Evolutionary conservation across 2,888 invertebrate species (phyloP).

Genomic region (Beris morrisii): DNA sequence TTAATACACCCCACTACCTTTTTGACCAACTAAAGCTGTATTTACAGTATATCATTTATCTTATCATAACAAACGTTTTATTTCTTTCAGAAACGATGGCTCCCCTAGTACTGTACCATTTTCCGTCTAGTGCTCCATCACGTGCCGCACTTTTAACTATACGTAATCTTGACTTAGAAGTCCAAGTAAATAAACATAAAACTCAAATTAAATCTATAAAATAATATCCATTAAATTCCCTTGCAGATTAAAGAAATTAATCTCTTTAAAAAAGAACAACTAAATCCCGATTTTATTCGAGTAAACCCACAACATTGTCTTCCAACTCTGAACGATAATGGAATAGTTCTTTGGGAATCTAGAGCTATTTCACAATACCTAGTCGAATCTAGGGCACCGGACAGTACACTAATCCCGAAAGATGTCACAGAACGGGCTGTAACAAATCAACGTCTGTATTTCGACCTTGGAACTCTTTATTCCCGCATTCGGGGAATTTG

Average conservation of each 20-base stretch:
- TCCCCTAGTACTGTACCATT: slow-evolving; percentile 63
- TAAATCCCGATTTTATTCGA: slow-evolving; percentile 61
- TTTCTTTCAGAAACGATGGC: slow-evolving; percentile 26
- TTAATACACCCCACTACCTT: no score
- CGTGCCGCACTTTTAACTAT: slow-evolving; percentile 64
- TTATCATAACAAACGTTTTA: no score
- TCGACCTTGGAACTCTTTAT: slow-evolving; percentile 65
- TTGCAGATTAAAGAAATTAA: slow-evolving; percentile 57
- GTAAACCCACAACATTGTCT: slow-evolving; percentile 69
- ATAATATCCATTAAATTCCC: background rate
- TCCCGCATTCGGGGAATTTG: slow-evolving; percentile 65
- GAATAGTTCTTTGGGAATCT: slow-evolving; percentile 69
- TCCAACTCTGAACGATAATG: slow-evolving; percentile 69
- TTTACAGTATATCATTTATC: no score
- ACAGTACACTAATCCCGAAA: slow-evolving; percentile 64
- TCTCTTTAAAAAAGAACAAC: slow-evolving; percentile 63
- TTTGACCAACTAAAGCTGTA: no score
- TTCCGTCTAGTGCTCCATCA: slow-evolving; percentile 64
- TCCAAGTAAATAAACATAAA: slow-evolving; percentile 49
- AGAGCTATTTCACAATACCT: slow-evolving; percentile 67
- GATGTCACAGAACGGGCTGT: slow-evolving; percentile 61
- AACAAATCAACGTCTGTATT: slow-evolving; percentile 65
- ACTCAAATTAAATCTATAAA: background rate
- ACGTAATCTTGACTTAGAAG: slow-evolving; percentile 61
- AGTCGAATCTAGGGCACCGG: slow-evolving; percentile 59